Conservation (phyloP, 2,113 vertebrate species). For the Empidonax alnorum region DNA sequence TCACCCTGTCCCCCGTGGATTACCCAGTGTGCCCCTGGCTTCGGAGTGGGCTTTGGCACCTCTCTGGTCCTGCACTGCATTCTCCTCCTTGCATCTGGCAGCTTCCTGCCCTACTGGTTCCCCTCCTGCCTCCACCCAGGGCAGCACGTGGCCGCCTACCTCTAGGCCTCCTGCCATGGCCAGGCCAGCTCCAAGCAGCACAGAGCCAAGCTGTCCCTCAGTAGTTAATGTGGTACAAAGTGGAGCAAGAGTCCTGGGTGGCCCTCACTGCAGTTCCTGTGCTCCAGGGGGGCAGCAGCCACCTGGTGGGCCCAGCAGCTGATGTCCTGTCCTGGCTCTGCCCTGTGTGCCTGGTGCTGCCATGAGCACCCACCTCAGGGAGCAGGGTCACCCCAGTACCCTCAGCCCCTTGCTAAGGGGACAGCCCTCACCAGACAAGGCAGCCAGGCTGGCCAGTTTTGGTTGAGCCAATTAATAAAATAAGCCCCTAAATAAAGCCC, state of each 20-base stretch:
- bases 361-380: accelerated
- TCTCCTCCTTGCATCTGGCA: neutral
- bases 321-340: neutral
- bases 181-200: neutral
- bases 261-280: neutral
- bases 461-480: neutral
- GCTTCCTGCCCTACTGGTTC: neutral
- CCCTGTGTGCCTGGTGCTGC: accelerated
- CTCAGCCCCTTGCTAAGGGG: neutral
- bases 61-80: neutral
- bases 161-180: neutral
- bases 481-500: neutral
- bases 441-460: neutral
- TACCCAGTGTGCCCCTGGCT: neutral
- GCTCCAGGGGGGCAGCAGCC: neutral
- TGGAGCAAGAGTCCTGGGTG: accelerated
- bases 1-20: neutral
- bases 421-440: neutral
- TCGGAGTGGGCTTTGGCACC: neutral
- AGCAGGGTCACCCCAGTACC: neutral
- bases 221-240: no score
- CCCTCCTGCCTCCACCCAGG: neutral
- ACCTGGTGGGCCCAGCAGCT: accelerated
- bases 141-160: neutral
- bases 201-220: neutral